A percentile compares a stretch with the other conserved stretches of the same genome.
These are phyloP conservation scores for Drosophila hamatofila DNA, from an alignment of 2,888 invertebrate genomes.

Conservation along the genomic window DNA sequence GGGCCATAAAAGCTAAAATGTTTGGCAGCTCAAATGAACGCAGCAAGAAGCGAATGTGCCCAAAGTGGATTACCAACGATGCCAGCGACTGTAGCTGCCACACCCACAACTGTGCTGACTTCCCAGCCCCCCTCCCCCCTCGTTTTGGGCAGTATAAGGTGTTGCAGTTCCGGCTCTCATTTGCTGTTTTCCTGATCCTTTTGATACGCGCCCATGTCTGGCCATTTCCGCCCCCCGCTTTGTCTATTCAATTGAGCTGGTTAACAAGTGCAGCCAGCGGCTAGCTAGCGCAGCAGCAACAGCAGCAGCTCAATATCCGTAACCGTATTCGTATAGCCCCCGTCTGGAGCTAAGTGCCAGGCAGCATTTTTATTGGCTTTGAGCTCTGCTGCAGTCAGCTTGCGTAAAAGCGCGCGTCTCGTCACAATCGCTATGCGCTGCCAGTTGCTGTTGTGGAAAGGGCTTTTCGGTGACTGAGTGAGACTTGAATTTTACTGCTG, in stretches of 20 bases:
- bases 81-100: conserved; percentile 11
- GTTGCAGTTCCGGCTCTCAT: conserved; percentile 26
- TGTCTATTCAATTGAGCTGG: conserved; percentile 74
- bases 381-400: conserved; percentile 67
- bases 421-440: conserved; percentile 48
- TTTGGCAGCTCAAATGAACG: conserved; percentile 71
- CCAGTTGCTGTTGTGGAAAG: conserved; percentile 8
- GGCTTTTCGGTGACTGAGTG: not conserved
- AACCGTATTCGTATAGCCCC: conserved; percentile 19
- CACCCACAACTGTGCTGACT: not conserved
- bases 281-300: conserved; percentile 7
- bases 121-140: not conserved
- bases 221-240: conserved; percentile 18
- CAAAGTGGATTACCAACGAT: conserved; percentile 72
- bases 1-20: conserved; percentile 70
- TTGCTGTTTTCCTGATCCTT: conserved; percentile 17
- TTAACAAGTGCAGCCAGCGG: conserved; percentile 44
- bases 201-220: conserved; percentile 16
- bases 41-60: conserved; percentile 53
- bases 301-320: conserved; percentile 32
- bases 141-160: conserved; percentile 28
- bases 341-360: conserved; percentile 52
- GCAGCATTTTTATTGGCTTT: conserved; percentile 69
- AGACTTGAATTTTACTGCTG: not conserved
- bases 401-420: conserved; percentile 56